Evolutionary conservation across 35 echinoderm and acorn worm genomes (phyloP).

Genomic region (Ophiothrix spiculata): DNA sequence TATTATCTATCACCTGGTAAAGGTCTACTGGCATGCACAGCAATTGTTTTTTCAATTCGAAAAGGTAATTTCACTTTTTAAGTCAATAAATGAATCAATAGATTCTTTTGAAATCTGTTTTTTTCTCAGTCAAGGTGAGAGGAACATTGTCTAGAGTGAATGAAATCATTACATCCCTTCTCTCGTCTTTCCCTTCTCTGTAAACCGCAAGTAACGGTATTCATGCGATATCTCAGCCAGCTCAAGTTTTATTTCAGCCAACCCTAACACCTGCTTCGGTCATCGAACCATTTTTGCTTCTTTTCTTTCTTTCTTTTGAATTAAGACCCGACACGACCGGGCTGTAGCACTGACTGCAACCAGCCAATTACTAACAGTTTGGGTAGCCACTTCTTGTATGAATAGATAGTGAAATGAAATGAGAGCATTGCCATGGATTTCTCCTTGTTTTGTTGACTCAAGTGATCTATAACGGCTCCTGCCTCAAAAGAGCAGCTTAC

Average conservation of each 20-base stretch:
- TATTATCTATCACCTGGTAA: no score
- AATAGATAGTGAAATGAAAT: background rate
- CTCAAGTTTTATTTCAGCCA: background rate
- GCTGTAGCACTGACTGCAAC: background rate
- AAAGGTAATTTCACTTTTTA: no score
- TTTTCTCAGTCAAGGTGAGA: background rate
- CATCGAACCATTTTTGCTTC: constrained; percentile 3
- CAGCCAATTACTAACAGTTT: background rate
- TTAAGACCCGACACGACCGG: background rate
- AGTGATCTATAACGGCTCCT: background rate
- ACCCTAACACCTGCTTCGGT: background rate
- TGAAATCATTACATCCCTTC: background rate
- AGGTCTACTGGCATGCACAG: no score
- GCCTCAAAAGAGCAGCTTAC: background rate
- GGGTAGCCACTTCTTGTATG: background rate
- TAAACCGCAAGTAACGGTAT: background rate
- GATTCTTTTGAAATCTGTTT: background rate
- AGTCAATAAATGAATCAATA: no score
- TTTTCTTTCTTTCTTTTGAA: background rate
- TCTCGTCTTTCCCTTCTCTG: background rate
- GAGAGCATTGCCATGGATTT: background rate
- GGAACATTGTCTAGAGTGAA: background rate
- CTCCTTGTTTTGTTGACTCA: background rate
- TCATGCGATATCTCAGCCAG: background rate
- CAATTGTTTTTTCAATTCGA: no score